Evolutionary conservation across 2,797 vertebrate genomes (phyloP).

Genomic region (Channallabes apus): DNA sequence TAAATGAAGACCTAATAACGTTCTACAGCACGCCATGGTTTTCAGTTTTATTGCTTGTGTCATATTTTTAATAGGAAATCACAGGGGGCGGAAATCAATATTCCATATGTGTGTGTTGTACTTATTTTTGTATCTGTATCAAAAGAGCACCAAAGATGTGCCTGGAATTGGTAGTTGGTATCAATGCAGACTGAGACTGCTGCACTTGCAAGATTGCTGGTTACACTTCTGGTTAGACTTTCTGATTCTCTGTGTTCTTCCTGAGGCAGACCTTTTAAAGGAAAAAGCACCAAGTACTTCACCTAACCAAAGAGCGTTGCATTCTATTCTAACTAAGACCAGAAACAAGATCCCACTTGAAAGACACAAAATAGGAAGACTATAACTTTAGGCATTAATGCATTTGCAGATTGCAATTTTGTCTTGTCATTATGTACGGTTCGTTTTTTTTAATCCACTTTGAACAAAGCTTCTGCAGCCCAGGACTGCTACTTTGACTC

Average conservation of each 20-base stretch:
- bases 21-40: not conserved
- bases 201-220: not conserved
- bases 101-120: not conserved
- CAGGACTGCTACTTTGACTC: slow-evolving; percentile 6
- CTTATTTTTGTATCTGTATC: not conserved
- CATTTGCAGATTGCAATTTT: not conserved
- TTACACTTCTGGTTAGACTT: not conserved
- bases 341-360: slow-evolving; percentile 1
- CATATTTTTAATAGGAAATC: not conserved
- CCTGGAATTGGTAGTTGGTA: not conserved
- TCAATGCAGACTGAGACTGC: not conserved
- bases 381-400: not conserved
- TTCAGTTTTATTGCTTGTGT: not conserved
- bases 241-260: slow-evolving; percentile 4
- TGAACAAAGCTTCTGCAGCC: not conserved
- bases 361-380: not conserved
- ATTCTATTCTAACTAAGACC: not conserved
- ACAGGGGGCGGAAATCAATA: not conserved
- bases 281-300: not conserved
- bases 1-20: not conserved
- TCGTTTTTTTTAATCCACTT: not conserved
- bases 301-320: not conserved
- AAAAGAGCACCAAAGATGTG: too few species aligned
- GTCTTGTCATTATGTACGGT: not conserved
- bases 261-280: slow-evolving; percentile 8